phyloP scores from a whole-genome alignment of 2,113 vertebrate species.

The Zosterops lateralis region DNA sequence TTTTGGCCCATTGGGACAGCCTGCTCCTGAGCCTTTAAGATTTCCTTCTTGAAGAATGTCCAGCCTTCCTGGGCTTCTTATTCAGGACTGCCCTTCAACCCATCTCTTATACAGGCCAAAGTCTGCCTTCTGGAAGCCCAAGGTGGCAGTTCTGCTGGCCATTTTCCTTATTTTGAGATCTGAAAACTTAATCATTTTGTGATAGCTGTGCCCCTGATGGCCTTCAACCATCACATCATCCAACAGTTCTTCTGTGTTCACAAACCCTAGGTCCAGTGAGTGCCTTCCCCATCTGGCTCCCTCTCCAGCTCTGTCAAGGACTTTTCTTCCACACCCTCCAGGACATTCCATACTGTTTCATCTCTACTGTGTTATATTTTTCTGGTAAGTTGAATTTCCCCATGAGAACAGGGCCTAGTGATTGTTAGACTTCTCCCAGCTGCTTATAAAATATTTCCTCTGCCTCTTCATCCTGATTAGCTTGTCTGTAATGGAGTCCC shows the following conservation, averaged over 20 bases:
- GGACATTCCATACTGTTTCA: neutral
- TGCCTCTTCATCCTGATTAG: neutral
- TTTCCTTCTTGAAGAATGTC: neutral
- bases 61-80: neutral
- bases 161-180: neutral
- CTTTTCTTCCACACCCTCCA: neutral
- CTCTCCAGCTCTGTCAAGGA: neutral
- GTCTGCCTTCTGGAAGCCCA: neutral
- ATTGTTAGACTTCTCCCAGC: neutral
- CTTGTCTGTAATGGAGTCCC: neutral
- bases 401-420: rapidly evolving
- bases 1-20: neutral
- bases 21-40: neutral
- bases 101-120: neutral
- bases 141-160: neutral
- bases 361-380: neutral
- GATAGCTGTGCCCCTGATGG: neutral
- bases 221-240: neutral
- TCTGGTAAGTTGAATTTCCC: neutral
- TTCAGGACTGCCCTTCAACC: neutral
- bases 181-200: neutral
- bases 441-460: neutral
- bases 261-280: neutral
- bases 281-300: rapidly evolving
- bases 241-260: neutral